phyloP scores from a whole-genome alignment of 1,140 invertebrate species.

The Meloidogyne floridensis region DNA sequence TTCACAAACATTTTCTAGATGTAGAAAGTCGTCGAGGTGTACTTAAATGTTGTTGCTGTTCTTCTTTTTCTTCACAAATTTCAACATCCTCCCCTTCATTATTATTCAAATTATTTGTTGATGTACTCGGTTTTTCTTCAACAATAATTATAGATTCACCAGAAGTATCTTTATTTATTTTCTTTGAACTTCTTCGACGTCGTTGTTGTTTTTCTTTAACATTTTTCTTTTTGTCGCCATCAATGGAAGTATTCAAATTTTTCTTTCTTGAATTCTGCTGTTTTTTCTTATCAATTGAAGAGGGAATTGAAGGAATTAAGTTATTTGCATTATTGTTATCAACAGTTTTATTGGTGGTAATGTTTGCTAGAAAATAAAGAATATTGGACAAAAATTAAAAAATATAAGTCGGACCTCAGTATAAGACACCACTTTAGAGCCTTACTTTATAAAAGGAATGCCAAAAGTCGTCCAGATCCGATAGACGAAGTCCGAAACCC shows the following conservation, averaged over 20 bases:
- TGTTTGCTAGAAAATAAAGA: not conserved
- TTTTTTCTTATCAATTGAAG: not conserved
- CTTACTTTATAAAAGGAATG: too few species aligned
- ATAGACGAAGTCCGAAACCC: too few species aligned
- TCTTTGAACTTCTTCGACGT: not conserved
- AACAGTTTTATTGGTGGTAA: not conserved
- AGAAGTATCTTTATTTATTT: not conserved
- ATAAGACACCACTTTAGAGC: too few species aligned
- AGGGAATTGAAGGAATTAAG: not conserved
- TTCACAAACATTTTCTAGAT: not conserved
- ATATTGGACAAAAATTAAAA: not conserved
- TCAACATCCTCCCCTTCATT: too few species aligned
- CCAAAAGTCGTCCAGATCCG: too few species aligned
- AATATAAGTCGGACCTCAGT: too few species aligned
- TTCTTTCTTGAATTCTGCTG: not conserved
- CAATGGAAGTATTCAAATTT: not conserved
- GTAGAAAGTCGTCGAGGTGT: not conserved
- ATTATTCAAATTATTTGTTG: not conserved
- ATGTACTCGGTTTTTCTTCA: constrained; percentile 1
- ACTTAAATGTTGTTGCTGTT: not conserved
- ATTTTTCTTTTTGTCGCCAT: not conserved
- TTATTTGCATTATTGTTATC: not conserved
- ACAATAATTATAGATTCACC: not conserved
- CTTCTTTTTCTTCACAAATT: too few species aligned
- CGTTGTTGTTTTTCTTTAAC: not conserved